These are phyloP conservation scores for Thamnophis sirtalis DNA, from an alignment of 2,113 vertebrate species.

Conservation along the genomic window DNA sequence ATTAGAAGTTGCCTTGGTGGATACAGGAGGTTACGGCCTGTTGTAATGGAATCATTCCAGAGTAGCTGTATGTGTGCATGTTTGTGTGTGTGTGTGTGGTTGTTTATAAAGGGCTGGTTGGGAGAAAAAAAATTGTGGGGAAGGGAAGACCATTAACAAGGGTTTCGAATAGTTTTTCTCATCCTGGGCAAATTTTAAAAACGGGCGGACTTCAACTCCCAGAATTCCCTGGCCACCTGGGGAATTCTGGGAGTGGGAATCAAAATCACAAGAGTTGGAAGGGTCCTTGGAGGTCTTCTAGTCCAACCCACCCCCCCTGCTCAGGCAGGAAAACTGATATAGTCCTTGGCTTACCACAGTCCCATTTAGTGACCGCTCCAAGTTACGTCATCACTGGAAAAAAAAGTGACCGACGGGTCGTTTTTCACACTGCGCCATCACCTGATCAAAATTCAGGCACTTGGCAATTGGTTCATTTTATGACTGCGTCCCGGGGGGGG, in stretches of 20 bases:
- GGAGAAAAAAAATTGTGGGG: not conserved
- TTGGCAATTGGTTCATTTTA: too few species aligned
- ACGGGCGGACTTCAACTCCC: not conserved
- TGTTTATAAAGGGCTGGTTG: not conserved
- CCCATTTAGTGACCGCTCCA: too few species aligned
- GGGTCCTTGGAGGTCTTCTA: not conserved
- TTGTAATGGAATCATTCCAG: not conserved
- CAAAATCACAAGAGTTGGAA: not conserved
- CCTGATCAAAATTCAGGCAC: too few species aligned
- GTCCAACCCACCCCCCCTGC: not conserved
- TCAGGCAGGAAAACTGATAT: too few species aligned
- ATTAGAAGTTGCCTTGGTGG: not conserved
- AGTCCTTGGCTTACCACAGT: too few species aligned
- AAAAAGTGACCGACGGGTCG: too few species aligned
- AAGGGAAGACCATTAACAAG: not conserved
- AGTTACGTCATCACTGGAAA: too few species aligned
- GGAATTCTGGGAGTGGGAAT: not conserved
- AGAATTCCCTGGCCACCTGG: not conserved
- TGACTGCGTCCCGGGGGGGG: too few species aligned
- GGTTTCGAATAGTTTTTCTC: not conserved
- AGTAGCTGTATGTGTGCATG: not conserved
- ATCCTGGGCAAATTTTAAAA: not conserved
- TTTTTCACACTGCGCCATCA: too few species aligned
- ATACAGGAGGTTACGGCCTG: not conserved
- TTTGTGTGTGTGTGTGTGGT: not conserved